phyloP scores from a whole-genome alignment of 2,797 vertebrate species.

The Melopsittacus undulatus region DNA sequence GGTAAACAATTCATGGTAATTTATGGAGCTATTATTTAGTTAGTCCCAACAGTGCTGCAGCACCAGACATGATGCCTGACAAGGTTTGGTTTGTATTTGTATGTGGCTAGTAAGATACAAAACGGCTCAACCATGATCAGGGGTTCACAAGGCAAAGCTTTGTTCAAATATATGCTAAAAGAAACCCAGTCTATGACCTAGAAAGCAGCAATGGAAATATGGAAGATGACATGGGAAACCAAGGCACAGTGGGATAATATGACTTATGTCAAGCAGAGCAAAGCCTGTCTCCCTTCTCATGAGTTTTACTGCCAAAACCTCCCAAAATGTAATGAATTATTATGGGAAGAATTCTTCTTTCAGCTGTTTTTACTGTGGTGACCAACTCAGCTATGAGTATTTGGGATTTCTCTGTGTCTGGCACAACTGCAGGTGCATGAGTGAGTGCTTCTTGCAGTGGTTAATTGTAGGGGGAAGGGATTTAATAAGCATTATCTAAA shows the following conservation, averaged over 20 bases:
- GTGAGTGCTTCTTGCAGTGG: not conserved
- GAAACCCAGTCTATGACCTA: not conserved
- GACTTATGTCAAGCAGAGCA: not conserved
- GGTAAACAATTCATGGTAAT: not conserved
- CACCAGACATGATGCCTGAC: not conserved
- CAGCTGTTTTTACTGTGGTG: not conserved
- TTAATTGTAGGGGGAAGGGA: not conserved
- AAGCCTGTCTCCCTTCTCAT: not conserved
- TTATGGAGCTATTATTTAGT: not conserved
- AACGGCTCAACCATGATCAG: not conserved
- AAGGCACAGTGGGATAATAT: not conserved
- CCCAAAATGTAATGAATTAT: not conserved
- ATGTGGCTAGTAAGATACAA: not conserved
- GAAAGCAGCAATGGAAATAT: not conserved
- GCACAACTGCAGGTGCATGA: not conserved
- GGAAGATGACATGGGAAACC: not conserved
- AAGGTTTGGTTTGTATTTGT: not conserved
- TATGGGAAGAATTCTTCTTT: not conserved
- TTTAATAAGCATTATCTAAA: not conserved
- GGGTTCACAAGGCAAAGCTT: not conserved
- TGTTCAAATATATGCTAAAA: not conserved
- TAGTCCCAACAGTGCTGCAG: not conserved
- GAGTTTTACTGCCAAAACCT: not conserved
- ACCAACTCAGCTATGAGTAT: not conserved
- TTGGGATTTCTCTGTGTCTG: not conserved